Percentiles rank a stretch among this genome's conserved stretches.
These are phyloP conservation scores for Anthopleura sola DNA, from an alignment of 64 coral and sea anemone genomes.

Conservation along the genomic window DNA sequence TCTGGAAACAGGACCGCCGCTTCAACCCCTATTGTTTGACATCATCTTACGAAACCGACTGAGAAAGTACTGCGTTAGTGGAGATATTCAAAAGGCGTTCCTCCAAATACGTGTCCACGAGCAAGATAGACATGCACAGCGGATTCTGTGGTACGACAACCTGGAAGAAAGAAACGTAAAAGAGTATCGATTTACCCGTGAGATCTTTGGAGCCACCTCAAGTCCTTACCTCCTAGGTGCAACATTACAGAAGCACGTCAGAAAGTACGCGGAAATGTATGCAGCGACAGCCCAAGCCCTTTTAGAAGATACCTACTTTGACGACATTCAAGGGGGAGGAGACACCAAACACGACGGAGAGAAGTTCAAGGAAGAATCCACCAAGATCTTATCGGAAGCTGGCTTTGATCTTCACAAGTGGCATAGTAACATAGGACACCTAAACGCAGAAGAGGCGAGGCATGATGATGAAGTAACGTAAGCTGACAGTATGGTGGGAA, in stretches of 20 bases:
- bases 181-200: conserved; percentile 35
- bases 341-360: not conserved
- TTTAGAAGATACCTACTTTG: too few species aligned
- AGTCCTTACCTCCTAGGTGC: conserved; percentile 52
- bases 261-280: too few species aligned
- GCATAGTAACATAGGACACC: conserved; percentile 25
- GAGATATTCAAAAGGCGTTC: conserved; percentile 60
- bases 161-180: conserved; percentile 36
- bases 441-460: not conserved
- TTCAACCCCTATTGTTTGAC: conserved; percentile 54
- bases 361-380: conserved; percentile 6
- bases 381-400: conserved; percentile 16
- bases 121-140: conserved; percentile 31
- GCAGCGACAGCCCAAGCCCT: too few species aligned
- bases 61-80: conserved; percentile 26
- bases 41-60: conserved; percentile 43
- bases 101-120: conserved; percentile 39
- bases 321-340: too few species aligned
- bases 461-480: too few species aligned
- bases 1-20: conserved; percentile 44
- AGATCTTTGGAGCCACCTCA: conserved; percentile 47
- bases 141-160: conserved; percentile 55
- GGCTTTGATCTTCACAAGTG: conserved; percentile 37
- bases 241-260: not conserved
- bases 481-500: not conserved